Conservation (phyloP, 2,797 vertebrate species). For the Mus minutoides region DNA sequence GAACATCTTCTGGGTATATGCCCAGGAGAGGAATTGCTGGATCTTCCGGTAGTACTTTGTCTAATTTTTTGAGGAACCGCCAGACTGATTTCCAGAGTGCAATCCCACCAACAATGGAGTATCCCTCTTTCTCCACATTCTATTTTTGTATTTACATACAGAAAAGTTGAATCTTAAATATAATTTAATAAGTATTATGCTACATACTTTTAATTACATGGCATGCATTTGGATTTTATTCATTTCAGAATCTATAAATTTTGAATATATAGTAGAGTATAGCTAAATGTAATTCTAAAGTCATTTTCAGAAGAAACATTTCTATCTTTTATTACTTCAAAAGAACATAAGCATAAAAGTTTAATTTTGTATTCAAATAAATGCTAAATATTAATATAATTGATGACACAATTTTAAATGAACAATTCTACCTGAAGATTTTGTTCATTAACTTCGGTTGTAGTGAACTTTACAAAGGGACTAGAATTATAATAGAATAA, state of each 20-base stretch:
- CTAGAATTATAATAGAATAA: constrained; percentile 14
- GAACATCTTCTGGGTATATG: too few relatives aligned
- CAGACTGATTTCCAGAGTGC: too few relatives aligned
- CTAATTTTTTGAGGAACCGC: too few relatives aligned
- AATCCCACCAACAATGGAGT: too few relatives aligned
- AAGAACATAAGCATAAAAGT: neutral
- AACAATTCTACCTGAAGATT: neutral
- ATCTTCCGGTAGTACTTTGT: too few relatives aligned
- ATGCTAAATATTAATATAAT: neutral
- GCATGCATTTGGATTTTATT: neutral
- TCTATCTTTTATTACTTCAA: neutral
- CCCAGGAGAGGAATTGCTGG: too few relatives aligned
- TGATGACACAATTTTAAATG: constrained; percentile 23
- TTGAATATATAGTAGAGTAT: neutral
- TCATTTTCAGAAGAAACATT: neutral
- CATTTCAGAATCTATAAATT: constrained; percentile 27
- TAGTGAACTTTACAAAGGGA: neutral
- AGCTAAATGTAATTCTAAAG: constrained; percentile 15
- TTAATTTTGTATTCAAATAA: constrained; percentile 23
- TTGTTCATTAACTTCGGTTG: neutral
- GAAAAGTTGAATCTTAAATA: neutral
- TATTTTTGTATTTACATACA: constrained; percentile 10
- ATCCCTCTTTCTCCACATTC: neutral
- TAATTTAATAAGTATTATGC: neutral
- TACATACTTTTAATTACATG: neutral